These are phyloP conservation scores for Anabas testudineus DNA, from an alignment of 2,797 vertebrate species.

Conservation along the genomic window DNA sequence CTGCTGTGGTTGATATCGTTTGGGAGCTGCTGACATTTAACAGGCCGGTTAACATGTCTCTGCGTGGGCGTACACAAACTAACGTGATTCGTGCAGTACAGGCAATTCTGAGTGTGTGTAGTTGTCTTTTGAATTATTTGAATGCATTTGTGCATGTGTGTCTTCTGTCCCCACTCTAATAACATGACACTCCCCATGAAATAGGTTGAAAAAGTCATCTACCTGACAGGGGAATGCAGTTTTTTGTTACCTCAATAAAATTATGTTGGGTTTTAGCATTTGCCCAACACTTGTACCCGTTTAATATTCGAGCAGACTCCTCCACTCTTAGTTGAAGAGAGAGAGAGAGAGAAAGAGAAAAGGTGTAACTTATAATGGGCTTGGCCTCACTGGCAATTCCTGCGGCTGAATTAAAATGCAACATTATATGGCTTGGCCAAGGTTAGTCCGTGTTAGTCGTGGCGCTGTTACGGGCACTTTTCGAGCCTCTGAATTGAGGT, in stretches of 20 bases:
- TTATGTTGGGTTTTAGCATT: slow-evolving; percentile 83
- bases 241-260: slow-evolving; percentile 81
- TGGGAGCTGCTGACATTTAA: slow-evolving; percentile 42
- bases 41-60: slow-evolving; percentile 33
- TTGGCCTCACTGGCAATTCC: slow-evolving; percentile 72
- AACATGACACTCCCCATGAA: slow-evolving; percentile 52
- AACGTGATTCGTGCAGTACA: slow-evolving; percentile 14
- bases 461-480: slow-evolving; percentile 83
- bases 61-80: slow-evolving; percentile 32
- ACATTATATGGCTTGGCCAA: slow-evolving; percentile 81
- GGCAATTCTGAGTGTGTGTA: slow-evolving; percentile 15
- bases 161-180: slow-evolving; percentile 58
- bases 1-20: slow-evolving; percentile 30
- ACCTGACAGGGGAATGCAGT: slow-evolving; percentile 70
- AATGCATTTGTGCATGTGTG: slow-evolving; percentile 41
- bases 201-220: slow-evolving; percentile 74
- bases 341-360: slow-evolving; percentile 45
- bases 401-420: slow-evolving; percentile 84
- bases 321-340: slow-evolving; percentile 39
- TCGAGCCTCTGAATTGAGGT: slow-evolving; percentile 92
- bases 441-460: slow-evolving; percentile 76
- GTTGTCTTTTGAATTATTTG: slow-evolving; percentile 39
- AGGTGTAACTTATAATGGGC: slow-evolving; percentile 78
- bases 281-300: slow-evolving; percentile 75
- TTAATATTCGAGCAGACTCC: slow-evolving; percentile 73